These are phyloP conservation scores for Trinectes maculatus DNA, from an alignment of 2,113 vertebrate species.

Conservation along the genomic window DNA sequence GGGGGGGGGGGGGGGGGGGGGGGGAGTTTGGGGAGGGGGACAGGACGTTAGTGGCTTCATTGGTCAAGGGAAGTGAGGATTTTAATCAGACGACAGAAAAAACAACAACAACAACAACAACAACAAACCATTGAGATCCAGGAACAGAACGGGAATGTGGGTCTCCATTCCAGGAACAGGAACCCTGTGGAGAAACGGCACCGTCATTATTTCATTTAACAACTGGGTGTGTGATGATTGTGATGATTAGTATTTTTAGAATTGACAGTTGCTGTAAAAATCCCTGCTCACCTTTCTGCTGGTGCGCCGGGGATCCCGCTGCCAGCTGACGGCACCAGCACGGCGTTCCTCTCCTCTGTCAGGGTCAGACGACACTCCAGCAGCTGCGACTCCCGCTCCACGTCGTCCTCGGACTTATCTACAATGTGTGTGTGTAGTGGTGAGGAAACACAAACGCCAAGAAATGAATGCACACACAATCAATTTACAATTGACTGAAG, in stretches of 20 bases:
- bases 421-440: not conserved
- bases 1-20: no score
- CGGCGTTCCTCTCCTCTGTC: conserved; percentile 93
- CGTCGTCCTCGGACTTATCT: conserved; percentile 95
- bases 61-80: not conserved
- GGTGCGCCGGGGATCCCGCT: conserved; percentile 96
- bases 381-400: conserved; percentile 91
- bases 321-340: conserved; percentile 93
- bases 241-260: no score
- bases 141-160: conserved; percentile 95
- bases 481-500: no score
- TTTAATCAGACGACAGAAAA: not conserved
- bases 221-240: not conserved
- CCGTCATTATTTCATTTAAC: conserved; percentile 1
- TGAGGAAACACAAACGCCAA: not conserved
- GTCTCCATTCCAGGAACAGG: conserved; percentile 95
- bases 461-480: no score
- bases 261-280: no score
- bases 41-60: not conserved
- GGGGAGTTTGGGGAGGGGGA: no score
- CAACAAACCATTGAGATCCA: conserved; percentile 90
- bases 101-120: conserved; percentile 15
- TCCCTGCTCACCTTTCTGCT: conserved; percentile 85
- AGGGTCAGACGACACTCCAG: conserved; percentile 92
- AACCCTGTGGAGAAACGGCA: conserved; percentile 83